Evolutionary conservation across 1,140 invertebrate genomes (phyloP), one percentile per base, ranked within the genome.

Genomic region (Calosoma granatense): DNA sequence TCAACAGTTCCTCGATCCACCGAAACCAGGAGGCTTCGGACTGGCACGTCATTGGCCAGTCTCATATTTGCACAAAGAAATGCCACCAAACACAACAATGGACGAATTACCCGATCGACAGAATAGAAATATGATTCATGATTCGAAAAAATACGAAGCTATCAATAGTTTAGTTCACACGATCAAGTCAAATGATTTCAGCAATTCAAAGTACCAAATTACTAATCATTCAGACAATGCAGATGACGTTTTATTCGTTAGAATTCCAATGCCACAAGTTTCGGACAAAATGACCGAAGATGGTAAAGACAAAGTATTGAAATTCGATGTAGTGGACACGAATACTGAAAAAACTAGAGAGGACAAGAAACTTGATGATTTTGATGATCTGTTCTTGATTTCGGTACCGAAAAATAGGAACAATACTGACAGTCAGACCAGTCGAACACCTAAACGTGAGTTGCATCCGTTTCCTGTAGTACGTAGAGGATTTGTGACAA

Each of bases 21-120:
- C 76, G 15, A 70, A 72, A 60, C 75, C 76, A 1, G 75, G 76
- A 3, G 75, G 75, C 20, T 65, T 78, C 30, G 74, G 74, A 57
- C 63, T 64, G 56, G 72, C 78, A 2, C 69, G 80, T 43, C 76
- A 82, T 57, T 85, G 83, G 82, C 84, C 84, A 0, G 75, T 85
- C 12, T 79, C 78, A 2, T 86, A 85, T 67, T 68, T 86, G 2
- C 83, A 86, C 59, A 74, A 77, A 60, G 75, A 79, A 62, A 75
- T 77, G 15, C 83, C 84, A 14, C 82, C 81, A 1, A 70, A 71
- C 54, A 54, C 26, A 6, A 65, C 64, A 47, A 47, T 47, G 41
- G 26, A 30, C 14, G 15, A 26, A 60, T 39, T 47, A 47, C 20
- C 56, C 62, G 54, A 58, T 47, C 56, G 52, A 63, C 57, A 21